Percentiles rank a stretch among this genome's conserved stretches.
Conservation (phyloP, 2,888 invertebrate species). For the Fragum fragum region DNA sequence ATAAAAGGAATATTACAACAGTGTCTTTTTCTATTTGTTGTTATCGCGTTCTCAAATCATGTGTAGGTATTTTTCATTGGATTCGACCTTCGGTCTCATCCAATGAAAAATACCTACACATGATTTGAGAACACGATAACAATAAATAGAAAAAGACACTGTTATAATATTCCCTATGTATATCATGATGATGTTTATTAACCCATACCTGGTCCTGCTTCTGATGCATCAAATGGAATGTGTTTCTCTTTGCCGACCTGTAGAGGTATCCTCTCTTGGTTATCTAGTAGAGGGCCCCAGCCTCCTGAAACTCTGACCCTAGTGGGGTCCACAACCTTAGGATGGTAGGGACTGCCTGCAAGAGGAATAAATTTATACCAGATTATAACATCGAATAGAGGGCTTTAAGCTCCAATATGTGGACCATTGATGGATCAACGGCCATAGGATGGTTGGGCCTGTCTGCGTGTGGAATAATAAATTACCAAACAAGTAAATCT, state of each 20-base stretch:
- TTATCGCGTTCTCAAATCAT: too few relatives aligned
- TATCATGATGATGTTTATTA: too few relatives aligned
- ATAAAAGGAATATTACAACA: too few relatives aligned
- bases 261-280: constrained; percentile 87
- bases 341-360: constrained; percentile 94
- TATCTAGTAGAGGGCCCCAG: constrained; percentile 93
- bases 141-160: too few relatives aligned
- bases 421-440: constrained; percentile 92
- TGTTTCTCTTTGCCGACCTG: constrained; percentile 87
- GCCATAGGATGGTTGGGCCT: constrained; percentile 94
- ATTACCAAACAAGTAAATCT: neutral
- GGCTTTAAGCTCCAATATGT: too few relatives aligned
- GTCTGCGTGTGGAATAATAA: too few relatives aligned
- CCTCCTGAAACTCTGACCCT: constrained; percentile 93
- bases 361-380: neutral
- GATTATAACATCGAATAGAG: neutral
- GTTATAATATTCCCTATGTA: too few relatives aligned
- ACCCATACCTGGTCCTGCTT: constrained; percentile 93
- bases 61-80: too few relatives aligned
- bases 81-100: too few relatives aligned
- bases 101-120: too few relatives aligned
- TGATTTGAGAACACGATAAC: too few relatives aligned
- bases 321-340: constrained; percentile 92
- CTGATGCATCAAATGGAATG: constrained; percentile 94
- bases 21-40: too few relatives aligned